A percentile compares a stretch with the other conserved stretches of the same genome.
Conservation (phyloP, 2,888 invertebrate genomes). For the Ochropleura leucogaster region DNA sequence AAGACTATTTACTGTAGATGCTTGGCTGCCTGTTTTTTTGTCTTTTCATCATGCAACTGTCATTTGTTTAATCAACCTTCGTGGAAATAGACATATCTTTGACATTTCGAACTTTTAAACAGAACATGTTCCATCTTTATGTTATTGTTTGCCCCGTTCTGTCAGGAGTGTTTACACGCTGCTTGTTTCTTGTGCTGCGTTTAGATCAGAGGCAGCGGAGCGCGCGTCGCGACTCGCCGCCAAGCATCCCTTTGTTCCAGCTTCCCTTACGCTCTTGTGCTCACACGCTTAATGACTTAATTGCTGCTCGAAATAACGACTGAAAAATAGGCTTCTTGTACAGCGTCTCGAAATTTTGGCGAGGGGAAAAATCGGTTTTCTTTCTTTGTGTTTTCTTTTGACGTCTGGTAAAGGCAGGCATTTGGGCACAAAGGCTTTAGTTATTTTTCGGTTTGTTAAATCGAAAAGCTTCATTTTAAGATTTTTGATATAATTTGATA, state of each 20-base stretch:
- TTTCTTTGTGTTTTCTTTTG: conserved; percentile 34
- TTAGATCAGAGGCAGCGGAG: conserved; percentile 40
- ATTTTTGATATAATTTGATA: neutral
- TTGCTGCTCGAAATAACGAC: conserved; percentile 62
- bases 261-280: conserved; percentile 49
- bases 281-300: conserved; percentile 63
- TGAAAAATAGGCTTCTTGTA: conserved; percentile 47
- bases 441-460: conserved; percentile 34
- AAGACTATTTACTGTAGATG: neutral
- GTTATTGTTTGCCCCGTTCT: conserved; percentile 1
- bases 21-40: neutral
- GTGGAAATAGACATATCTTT: neutral
- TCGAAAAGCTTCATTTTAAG: neutral
- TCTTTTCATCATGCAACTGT: conserved; percentile 4
- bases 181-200: conserved; percentile 24
- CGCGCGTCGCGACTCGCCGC: conserved; percentile 23
- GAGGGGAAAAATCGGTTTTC: conserved; percentile 18
- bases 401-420: conserved; percentile 14
- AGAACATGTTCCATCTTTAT: neutral
- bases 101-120: neutral
- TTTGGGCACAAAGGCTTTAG: conserved; percentile 19
- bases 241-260: conserved; percentile 60
- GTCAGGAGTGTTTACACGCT: conserved; percentile 19
- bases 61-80: conserved; percentile 8
- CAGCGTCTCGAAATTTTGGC: conserved; percentile 26